These are phyloP conservation scores for Drosophila ananassae DNA, from an alignment of 1,140 invertebrate species.

Conservation along the genomic window DNA sequence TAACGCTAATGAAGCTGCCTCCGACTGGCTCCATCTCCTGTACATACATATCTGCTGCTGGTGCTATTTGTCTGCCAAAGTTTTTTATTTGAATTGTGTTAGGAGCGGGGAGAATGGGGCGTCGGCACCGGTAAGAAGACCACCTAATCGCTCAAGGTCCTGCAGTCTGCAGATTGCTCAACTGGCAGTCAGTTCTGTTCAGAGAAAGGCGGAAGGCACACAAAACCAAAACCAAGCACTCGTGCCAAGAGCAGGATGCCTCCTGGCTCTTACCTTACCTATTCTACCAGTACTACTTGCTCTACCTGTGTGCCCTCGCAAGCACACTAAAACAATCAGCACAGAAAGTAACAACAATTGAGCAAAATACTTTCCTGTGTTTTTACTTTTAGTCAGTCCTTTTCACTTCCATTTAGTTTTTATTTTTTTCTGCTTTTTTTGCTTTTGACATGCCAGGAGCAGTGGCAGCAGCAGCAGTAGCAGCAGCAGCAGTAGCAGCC, in stretches of 20 bases:
- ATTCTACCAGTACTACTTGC: conserved; percentile 3
- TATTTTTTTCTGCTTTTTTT: conserved; percentile 9
- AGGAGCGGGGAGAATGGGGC: conserved; percentile 22
- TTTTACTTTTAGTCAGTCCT: conserved; percentile 35
- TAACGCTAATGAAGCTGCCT: conserved; percentile 75
- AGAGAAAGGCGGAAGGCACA: conserved; percentile 29
- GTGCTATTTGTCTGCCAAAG: conserved; percentile 41
- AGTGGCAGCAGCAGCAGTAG: conserved; percentile 20
- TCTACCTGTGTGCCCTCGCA: conserved; percentile 9
- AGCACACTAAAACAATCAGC: conserved; percentile 65
- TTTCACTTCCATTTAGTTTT: conserved; percentile 14
- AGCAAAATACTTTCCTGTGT: conserved; percentile 76
- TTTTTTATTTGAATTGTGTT: conserved; percentile 47
- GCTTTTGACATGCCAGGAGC: conserved; percentile 60
- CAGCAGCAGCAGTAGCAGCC: conserved; percentile 26
- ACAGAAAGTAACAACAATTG: conserved; percentile 79
- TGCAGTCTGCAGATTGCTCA: conserved; percentile 49
- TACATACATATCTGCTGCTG: background rate
- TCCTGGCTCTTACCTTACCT: conserved; percentile 1
- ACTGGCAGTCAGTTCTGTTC: conserved; percentile 33
- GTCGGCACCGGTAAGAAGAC: conserved; percentile 9
- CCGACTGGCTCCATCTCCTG: conserved; percentile 6
- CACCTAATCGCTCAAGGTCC: conserved; percentile 67
- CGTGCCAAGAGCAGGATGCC: conserved; percentile 68
- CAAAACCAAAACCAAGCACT: conserved; percentile 64